Evolutionary conservation across 2,888 invertebrate genomes (phyloP).

Genomic region (Leptopilina syphax): DNA sequence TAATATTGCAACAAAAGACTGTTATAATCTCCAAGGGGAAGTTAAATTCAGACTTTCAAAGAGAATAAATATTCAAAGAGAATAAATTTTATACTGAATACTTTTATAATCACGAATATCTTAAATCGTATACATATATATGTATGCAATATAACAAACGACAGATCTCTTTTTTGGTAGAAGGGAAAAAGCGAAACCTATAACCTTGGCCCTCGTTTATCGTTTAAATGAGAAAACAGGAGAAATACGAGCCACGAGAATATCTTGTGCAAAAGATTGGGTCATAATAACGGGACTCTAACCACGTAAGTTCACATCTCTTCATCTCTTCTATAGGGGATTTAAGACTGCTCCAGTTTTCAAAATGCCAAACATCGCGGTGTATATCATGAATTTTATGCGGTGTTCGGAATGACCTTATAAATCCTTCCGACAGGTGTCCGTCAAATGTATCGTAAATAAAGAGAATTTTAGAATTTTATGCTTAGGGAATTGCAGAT

Average conservation of each 20-base stretch:
- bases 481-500: no score
- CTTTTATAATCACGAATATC: not conserved
- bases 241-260: slow-evolving; percentile 25
- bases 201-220: slow-evolving; percentile 21
- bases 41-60: not conserved
- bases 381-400: not conserved
- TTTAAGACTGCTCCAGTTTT: slow-evolving; percentile 19
- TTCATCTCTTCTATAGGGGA: slow-evolving; percentile 15
- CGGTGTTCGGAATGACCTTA: not conserved
- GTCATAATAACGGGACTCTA: slow-evolving; percentile 37
- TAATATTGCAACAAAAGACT: slow-evolving; percentile 17
- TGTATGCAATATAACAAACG: not conserved
- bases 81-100: not conserved
- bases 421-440: not conserved
- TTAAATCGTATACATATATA: slow-evolving; percentile 2
- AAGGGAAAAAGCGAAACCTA: slow-evolving; percentile 9
- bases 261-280: slow-evolving; percentile 8
- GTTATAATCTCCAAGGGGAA: not conserved
- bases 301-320: slow-evolving; percentile 27
- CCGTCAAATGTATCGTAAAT: no score
- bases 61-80: no score
- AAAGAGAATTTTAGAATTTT: no score
- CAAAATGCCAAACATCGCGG: not conserved
- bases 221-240: slow-evolving; percentile 3
- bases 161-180: not conserved